These are phyloP conservation scores for Rhea americana DNA, from an alignment of 2,113 vertebrate genomes.

Conservation along the genomic window DNA sequence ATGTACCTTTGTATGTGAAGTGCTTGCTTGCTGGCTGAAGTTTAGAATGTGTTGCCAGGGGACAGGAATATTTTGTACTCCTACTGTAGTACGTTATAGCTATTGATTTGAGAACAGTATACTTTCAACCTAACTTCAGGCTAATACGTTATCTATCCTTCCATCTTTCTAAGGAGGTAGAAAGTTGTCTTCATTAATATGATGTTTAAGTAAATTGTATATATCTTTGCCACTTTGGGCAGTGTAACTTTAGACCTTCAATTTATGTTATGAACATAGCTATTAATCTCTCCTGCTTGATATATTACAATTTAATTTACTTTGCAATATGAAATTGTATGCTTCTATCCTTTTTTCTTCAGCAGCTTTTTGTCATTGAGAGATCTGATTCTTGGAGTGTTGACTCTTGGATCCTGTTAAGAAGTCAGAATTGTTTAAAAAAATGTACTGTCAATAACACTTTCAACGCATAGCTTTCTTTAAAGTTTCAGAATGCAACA, in stretches of 20 bases:
- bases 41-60: background rate
- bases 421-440: background rate
- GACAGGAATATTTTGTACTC: background rate
- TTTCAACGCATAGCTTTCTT: background rate
- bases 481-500: background rate
- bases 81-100: background rate
- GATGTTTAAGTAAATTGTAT: background rate
- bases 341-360: background rate
- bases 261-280: background rate
- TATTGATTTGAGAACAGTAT: background rate
- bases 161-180: background rate
- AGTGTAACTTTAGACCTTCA: background rate
- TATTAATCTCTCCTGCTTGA: background rate
- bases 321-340: background rate
- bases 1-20: background rate
- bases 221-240: background rate
- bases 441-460: background rate
- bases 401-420: background rate
- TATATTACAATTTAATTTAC: background rate
- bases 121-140: background rate
- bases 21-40: background rate
- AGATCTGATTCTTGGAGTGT: background rate
- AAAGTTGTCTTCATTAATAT: background rate
- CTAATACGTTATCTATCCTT: background rate
- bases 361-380: background rate